These are phyloP conservation scores for Anguilla japonica DNA, from an alignment of 2,113 vertebrate species.

Conservation along the genomic window DNA sequence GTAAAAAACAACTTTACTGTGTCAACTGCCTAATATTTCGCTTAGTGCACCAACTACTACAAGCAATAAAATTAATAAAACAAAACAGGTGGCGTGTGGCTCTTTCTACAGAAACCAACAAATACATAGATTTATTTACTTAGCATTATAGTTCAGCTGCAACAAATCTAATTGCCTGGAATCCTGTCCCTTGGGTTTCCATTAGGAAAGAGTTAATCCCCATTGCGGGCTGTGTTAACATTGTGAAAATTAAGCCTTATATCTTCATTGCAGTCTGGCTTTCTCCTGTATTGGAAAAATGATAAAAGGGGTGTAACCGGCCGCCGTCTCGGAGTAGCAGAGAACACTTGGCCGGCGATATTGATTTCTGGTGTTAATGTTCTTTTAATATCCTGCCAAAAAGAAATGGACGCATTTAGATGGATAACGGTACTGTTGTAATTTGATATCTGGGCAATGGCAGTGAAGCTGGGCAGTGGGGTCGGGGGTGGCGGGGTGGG, in stretches of 20 bases:
- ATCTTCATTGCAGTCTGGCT: background rate
- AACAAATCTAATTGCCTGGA: background rate
- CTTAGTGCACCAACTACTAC: background rate
- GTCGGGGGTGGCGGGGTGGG: background rate
- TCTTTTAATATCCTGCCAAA: slow-evolving; percentile 1
- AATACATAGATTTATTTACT: background rate
- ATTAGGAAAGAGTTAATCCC: background rate
- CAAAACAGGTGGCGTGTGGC: too few relatives aligned
- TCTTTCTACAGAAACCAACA: background rate
- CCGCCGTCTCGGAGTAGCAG: background rate
- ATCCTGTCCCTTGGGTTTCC: background rate
- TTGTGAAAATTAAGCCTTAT: background rate
- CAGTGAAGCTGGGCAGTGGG: background rate
- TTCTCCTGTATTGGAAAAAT: background rate
- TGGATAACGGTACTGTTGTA: background rate
- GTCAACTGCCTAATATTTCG: background rate
- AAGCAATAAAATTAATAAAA: background rate
- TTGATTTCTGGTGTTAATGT: slow-evolving; percentile 4
- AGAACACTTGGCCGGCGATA: background rate
- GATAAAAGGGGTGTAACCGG: background rate
- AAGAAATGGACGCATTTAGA: slow-evolving; percentile 1
- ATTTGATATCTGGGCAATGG: background rate
- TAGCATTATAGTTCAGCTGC: background rate
- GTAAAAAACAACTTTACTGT: background rate
- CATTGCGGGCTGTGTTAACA: background rate